A percentile compares a stretch with the other conserved stretches of the same genome.
Conservation (phyloP, 2,888 invertebrate species). For the Diarsia mendica region DNA sequence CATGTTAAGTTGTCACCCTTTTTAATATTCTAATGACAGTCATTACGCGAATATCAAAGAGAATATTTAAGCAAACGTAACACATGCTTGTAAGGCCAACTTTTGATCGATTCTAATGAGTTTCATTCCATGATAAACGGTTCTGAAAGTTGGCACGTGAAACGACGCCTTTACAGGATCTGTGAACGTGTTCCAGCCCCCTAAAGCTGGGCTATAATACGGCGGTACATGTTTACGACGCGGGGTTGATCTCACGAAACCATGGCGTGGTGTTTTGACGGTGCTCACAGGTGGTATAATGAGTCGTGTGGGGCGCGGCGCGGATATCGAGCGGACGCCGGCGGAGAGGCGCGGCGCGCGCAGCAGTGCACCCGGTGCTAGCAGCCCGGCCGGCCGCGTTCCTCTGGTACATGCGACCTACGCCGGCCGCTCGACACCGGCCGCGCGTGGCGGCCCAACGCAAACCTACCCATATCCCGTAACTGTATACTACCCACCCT, state of each 20-base stretch:
- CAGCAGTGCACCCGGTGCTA: constrained; percentile 80
- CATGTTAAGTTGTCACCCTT: constrained; percentile 2
- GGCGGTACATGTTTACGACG: constrained; percentile 60
- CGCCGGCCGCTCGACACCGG: constrained; percentile 72
- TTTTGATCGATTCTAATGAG: constrained; percentile 51
- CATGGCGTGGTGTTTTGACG: constrained; percentile 86
- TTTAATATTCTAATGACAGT: constrained; percentile 33
- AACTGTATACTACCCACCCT: constrained; percentile 63
- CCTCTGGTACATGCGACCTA: constrained; percentile 74
- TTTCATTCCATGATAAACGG: constrained; percentile 49
- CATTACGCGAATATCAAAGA: constrained; percentile 37
- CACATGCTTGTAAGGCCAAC: constrained; percentile 38
- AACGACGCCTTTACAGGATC: constrained; percentile 37
- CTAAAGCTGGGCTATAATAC: constrained; percentile 48
- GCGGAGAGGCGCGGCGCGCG: constrained; percentile 81
- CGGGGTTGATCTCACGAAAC: constrained; percentile 71
- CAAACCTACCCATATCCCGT: constrained; percentile 70
- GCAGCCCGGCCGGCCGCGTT: constrained; percentile 81
- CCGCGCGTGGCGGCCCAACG: constrained; percentile 79
- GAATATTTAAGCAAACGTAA: constrained; percentile 41
- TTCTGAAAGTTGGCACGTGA: constrained; percentile 33
- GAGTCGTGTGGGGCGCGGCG: constrained; percentile 84
- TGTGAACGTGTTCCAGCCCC: constrained; percentile 49
- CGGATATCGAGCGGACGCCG: constrained; percentile 79
- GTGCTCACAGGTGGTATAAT: constrained; percentile 88